Evolutionary conservation across 2,797 vertebrate species (phyloP), one percentile per base, ranked within the genome.

Genomic region (Platalea minor): DNA sequence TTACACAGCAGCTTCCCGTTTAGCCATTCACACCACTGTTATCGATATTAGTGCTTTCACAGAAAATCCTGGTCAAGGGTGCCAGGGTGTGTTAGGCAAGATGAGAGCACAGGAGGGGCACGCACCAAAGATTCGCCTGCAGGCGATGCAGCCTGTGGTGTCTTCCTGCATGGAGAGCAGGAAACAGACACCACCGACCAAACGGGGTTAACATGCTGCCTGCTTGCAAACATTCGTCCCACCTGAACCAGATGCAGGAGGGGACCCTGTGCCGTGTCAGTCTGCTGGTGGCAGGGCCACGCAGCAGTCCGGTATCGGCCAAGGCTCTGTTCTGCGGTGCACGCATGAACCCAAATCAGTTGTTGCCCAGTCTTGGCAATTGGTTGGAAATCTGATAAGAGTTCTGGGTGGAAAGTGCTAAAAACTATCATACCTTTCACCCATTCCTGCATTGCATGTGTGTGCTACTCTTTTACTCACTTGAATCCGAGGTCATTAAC

Each of bases 311-410:
- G 28, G 18, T 35, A 2, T 26, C 2, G 2, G 17, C 60, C 37
- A 28, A 23, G 11, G 20, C n/a, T 72, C 26, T 3, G 2, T 72
- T 33, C 48, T 16, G 17, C 2, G 0, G 0, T 19, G 26, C 37
- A 13, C 1, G 1, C 24, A 2, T 2, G 6, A 67, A 29, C 28
- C 25, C 1, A 0, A 10, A 18, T 13, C 3, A 8, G 7, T 54
- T 83, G 41, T 54, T 60, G 50, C 10, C 45, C 0, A 0, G 2
- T 60, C 31, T 64, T 21, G 1, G 13, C 21, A 78, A 63, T 9
- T 3, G 5, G 5, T 2, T 54, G 56, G 37, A 83, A 37, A 81
- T 56, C 26, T 68, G 14, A 51, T 64, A 15, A 12, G 13, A 48
- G 50, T 17, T 85, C 43, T 43, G 6, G 3, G 13, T 67, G 26